These are phyloP conservation scores for Ophonus ardosiacus DNA, from an alignment of 2,888 invertebrate genomes.

Conservation along the genomic window DNA sequence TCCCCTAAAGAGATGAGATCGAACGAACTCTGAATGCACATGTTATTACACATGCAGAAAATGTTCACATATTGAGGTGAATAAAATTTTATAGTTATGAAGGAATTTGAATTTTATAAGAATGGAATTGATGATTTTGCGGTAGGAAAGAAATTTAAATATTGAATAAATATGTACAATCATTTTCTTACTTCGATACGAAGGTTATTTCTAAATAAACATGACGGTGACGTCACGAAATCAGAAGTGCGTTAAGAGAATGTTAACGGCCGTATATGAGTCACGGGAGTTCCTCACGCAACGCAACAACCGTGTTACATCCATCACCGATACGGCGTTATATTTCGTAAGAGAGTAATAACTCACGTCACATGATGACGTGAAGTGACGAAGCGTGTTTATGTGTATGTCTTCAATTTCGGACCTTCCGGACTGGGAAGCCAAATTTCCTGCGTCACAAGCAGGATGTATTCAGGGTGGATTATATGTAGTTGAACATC, in stretches of 20 bases:
- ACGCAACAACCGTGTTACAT: slow-evolving; percentile 44
- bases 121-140: not conserved
- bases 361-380: slow-evolving; percentile 54
- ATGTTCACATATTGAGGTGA: not conserved
- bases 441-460: not conserved
- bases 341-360: slow-evolving; percentile 59
- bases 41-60: not conserved
- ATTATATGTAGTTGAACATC: too few relatives aligned
- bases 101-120: too few relatives aligned
- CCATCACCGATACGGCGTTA: slow-evolving; percentile 58
- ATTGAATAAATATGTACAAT: too few relatives aligned
- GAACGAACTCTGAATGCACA: not conserved
- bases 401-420: not conserved
- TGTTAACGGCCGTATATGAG: slow-evolving; percentile 19
- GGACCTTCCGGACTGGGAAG: not conserved
- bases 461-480: too few relatives aligned
- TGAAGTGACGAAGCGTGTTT: slow-evolving; percentile 12
- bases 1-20: not conserved
- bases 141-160: too few relatives aligned
- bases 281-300: not conserved
- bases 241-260: slow-evolving; percentile 41
- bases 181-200: too few relatives aligned
- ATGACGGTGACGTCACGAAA: not conserved
- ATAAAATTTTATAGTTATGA: not conserved
- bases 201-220: too few relatives aligned